Evolutionary conservation across 2,888 invertebrate genomes (phyloP), one percentile per base, ranked within the genome.

Genomic region (Eilema depressum): DNA sequence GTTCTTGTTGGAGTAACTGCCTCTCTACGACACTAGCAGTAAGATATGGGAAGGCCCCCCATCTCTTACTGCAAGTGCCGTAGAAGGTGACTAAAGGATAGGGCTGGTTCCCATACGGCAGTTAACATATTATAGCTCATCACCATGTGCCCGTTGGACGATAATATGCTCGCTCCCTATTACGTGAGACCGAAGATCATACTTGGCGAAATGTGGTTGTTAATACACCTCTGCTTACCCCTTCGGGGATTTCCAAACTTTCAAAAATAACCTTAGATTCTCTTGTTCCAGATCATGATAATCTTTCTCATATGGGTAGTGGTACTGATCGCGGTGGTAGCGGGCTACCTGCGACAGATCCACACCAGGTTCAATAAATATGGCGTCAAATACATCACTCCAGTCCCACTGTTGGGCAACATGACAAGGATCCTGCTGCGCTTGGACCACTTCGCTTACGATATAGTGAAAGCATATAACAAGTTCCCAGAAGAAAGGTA

Each of bases 401-500:
- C 83, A 0, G 10, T 87, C 11, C 91, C 90, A 17, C 17, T 72
- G 14, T 11, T 72, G 37, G 72, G 72, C 20, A 72, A 72, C 14
- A 72, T 72, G 72, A 30, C 47, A 5, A 28, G 8, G 17, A 33
- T 87, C 0, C 0, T 86, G 0, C 53, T 86, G 1, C 79, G 84
- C 0, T 66, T 66, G 10, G 79, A 86, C 3, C 88, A 88, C 63
- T 75, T 89, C n/a, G 66, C 80, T 2, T 84, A 86, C 0, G 73
- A 85, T 1, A 26, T 85, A 0, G 20, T 75, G 0, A 78, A 66
- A 3, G 53, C 79, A 3, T 92, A 90, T 73, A 69, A 78, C 0
- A 41, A 70, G 0, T 89, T 83, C 63, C 82, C 86, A 0, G 82
- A 82, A 2, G 88, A 92, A 72, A 88, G 85, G 92, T 91, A n/a